phyloP scores from a whole-genome alignment of 2,113 vertebrate species.

The Cheirogaleus medius region DNA sequence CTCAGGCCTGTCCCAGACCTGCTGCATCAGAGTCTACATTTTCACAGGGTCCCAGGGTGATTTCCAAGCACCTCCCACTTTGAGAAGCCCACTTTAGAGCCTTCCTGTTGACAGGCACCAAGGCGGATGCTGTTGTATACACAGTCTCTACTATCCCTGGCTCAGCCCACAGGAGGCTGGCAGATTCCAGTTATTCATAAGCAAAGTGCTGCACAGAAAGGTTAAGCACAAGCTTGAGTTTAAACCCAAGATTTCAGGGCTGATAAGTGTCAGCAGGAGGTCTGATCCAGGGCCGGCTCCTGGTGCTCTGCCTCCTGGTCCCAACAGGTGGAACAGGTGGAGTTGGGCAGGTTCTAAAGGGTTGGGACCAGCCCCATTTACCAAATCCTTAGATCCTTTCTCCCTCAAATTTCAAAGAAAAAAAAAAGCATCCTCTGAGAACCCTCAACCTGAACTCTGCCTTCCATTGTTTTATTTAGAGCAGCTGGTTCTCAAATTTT shows the following conservation, averaged over 20 bases:
- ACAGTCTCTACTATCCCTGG: fast-evolving
- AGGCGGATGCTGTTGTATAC: too few species aligned
- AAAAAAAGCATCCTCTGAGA: background rate
- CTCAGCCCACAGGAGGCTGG: too few species aligned
- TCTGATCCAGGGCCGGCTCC: background rate
- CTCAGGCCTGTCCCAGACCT: background rate
- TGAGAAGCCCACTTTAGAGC: background rate
- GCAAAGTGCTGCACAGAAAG: background rate
- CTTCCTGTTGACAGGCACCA: background rate
- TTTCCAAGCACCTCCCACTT: background rate
- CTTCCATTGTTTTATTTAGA: background rate
- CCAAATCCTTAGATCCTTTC: background rate
- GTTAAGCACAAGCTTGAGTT: background rate
- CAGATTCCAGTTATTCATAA: background rate
- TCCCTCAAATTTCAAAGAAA: background rate
- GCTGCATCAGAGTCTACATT: too few species aligned
- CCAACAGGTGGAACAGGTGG: too few species aligned
- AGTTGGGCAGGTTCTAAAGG: fast-evolving
- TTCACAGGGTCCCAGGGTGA: background rate
- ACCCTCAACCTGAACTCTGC: background rate
- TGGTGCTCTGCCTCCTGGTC: background rate
- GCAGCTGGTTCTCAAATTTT: background rate
- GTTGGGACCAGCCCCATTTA: background rate
- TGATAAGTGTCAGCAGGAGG: background rate
- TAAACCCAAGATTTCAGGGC: background rate